Evolutionary conservation across 2,113 vertebrate genomes (phyloP).

Genomic region (Herpailurus yagouaroundi): DNA sequence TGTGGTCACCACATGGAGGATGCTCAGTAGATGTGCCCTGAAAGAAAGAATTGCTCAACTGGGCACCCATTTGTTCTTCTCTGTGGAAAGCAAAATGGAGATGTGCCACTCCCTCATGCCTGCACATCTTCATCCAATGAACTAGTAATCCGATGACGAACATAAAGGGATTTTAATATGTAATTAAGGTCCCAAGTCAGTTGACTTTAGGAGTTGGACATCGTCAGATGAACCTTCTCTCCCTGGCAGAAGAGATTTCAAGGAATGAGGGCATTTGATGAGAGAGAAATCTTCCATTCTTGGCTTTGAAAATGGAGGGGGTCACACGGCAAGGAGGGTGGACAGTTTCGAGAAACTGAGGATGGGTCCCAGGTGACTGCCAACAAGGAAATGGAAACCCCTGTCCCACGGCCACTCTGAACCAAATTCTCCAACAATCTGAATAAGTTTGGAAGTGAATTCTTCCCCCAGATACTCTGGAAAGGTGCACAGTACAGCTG

Average conservation of each 20-base stretch:
- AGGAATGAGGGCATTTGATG: not conserved
- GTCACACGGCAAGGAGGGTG: not conserved
- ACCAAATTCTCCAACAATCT: not conserved
- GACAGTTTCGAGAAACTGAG: not conserved
- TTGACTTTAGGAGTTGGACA: not conserved
- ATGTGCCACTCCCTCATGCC: rapidly evolving
- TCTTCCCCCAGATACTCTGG: not conserved
- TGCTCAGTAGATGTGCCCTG: too few species aligned
- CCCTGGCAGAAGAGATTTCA: not conserved
- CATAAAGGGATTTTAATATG: not conserved
- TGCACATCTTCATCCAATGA: not conserved
- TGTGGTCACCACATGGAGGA: not conserved
- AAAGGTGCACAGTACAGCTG: not conserved
- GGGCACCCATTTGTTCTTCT: not conserved
- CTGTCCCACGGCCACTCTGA: not conserved
- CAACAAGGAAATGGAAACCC: not conserved
- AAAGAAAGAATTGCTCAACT: not conserved
- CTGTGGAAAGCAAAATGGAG: not conserved
- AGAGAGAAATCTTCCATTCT: not conserved
- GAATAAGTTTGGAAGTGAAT: not conserved
- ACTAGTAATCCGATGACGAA: not conserved
- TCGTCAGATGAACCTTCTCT: not conserved
- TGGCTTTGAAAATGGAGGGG: not conserved
- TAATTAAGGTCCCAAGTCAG: not conserved
- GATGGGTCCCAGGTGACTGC: too few species aligned